These are phyloP conservation scores for Oxystoma pomonae DNA, from an alignment of 2,888 invertebrate genomes.

Conservation along the genomic window DNA sequence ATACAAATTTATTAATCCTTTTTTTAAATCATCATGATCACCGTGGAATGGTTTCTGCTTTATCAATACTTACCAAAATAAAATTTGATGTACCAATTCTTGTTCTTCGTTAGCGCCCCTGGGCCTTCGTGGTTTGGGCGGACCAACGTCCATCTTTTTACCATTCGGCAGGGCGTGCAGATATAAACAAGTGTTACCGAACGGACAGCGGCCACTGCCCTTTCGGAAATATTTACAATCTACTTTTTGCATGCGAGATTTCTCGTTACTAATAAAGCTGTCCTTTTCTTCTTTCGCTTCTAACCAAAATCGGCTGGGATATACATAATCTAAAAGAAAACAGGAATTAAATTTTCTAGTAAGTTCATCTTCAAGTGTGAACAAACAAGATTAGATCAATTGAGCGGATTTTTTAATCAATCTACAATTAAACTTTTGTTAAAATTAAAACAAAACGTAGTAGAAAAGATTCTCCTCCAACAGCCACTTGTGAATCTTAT, in stretches of 20 bases:
- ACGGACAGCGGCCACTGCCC: constrained; percentile 73
- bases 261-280: constrained; percentile 65
- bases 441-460: no score
- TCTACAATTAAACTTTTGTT: no score
- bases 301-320: constrained; percentile 74
- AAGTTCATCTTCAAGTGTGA: no score
- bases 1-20: no score
- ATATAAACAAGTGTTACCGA: constrained; percentile 80
- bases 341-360: no score
- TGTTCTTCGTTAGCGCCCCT: constrained; percentile 14
- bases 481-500: no score
- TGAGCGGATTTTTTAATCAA: no score
- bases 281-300: constrained; percentile 71
- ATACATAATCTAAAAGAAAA: constrained; percentile 60
- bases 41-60: constrained; percentile 20
- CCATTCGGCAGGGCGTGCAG: constrained; percentile 72
- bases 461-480: no score
- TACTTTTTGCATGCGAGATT: constrained; percentile 55
- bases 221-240: constrained; percentile 74
- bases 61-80: constrained; percentile 27
- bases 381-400: no score
- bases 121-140: constrained; percentile 27
- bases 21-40: no score
- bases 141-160: constrained; percentile 59
- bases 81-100: constrained; percentile 28